phyloP scores from a whole-genome alignment of 1,140 invertebrate genomes.

The Cotesia chilonis region DNA sequence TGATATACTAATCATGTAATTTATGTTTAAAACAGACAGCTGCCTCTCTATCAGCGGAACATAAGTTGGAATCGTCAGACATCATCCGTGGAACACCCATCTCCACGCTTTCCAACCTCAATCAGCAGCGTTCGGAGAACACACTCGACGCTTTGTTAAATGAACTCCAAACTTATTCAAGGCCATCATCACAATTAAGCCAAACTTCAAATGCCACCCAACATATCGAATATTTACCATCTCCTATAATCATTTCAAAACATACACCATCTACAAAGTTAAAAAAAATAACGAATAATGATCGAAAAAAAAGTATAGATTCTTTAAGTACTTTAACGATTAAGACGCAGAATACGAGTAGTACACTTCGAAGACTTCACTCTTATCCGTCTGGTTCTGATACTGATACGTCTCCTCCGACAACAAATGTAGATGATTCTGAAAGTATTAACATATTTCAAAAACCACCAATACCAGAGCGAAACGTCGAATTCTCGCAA shows the following conservation, averaged over 20 bases:
- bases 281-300: conserved; percentile 61
- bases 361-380: conserved; percentile 73
- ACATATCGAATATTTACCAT: conserved; percentile 45
- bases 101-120: conserved; percentile 67
- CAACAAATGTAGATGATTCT: conserved; percentile 64
- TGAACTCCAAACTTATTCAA: conserved; percentile 86
- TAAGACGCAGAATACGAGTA: conserved; percentile 41
- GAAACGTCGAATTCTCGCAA: conserved; percentile 75
- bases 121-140: conserved; percentile 83
- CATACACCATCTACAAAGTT: conserved; percentile 40
- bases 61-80: conserved; percentile 65
- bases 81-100: conserved; percentile 73
- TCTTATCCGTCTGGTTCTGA: conserved; percentile 80
- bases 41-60: conserved; percentile 70
- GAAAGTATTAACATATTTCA: conserved; percentile 54
- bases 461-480: conserved; percentile 81
- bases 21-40: conserved; percentile 61
- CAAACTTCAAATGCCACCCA: conserved; percentile 46
- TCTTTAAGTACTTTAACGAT: conserved; percentile 61
- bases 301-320: conserved; percentile 68
- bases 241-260: conserved; percentile 50
- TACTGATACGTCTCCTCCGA: conserved; percentile 74
- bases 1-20: neutral
- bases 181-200: conserved; percentile 67
- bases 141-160: conserved; percentile 95